A percentile compares a stretch with the other conserved stretches of the same genome.
phyloP scores from a whole-genome alignment of 2,113 vertebrate genomes.

The Grammomys dolichurus region DNA sequence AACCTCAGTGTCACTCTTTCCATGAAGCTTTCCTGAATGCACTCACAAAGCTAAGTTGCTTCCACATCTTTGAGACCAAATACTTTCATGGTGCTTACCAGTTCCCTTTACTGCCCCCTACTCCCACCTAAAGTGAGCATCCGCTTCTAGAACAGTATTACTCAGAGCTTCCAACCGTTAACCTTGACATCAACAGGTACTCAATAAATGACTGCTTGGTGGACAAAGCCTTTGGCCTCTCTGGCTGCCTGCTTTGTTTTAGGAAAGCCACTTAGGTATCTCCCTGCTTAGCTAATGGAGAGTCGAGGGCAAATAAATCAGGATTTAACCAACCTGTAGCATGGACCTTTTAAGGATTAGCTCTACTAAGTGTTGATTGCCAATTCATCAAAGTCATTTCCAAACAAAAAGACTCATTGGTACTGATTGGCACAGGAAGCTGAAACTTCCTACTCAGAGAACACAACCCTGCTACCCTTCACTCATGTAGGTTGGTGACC shows the following conservation, averaged over 20 bases:
- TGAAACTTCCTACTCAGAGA: neutral
- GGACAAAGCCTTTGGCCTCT: neutral
- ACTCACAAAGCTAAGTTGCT: neutral
- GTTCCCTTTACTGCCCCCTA: neutral
- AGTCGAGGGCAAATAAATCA: neutral
- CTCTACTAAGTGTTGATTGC: neutral
- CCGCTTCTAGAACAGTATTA: slow-evolving; percentile 1
- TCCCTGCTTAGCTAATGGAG: slow-evolving; percentile 3
- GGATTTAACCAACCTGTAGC: slow-evolving; percentile 44
- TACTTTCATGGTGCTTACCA: neutral
- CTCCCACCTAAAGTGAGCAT: neutral
- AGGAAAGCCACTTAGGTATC: neutral
- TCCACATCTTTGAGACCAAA: neutral
- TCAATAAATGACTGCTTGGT: neutral
- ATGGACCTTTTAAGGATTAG: slow-evolving; percentile 19
- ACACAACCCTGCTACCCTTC: neutral
- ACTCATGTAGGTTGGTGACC: neutral
- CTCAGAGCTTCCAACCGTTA: neutral
- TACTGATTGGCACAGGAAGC: neutral
- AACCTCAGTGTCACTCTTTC: neutral
- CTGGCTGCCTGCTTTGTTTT: neutral
- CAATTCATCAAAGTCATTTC: slow-evolving; percentile 40
- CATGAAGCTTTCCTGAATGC: neutral
- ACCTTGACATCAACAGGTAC: neutral
- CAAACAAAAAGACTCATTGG: neutral